These are phyloP conservation scores for Crocuta crocuta DNA, from an alignment of 2,113 vertebrate species.

Conservation along the genomic window DNA sequence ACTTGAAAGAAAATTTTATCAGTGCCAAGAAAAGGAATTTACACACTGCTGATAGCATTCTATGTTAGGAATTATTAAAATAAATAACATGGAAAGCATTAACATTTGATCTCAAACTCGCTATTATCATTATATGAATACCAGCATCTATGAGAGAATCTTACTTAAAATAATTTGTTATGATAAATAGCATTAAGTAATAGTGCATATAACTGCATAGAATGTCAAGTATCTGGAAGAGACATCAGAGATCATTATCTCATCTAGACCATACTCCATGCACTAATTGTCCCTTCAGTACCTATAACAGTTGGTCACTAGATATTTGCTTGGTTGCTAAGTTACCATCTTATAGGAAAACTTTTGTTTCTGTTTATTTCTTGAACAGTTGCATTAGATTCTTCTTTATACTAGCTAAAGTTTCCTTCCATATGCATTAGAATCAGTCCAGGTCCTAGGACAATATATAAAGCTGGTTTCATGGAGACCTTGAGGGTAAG, in stretches of 20 bases:
- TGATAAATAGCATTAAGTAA: neutral
- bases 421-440: neutral
- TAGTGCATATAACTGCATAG: neutral
- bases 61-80: constrained; percentile 14
- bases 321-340: neutral
- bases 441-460: neutral
- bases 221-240: neutral
- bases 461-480: neutral
- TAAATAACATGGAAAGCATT: constrained; percentile 31
- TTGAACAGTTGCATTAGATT: neutral
- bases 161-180: neutral
- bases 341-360: neutral
- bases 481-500: neutral
- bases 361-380: neutral
- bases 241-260: neutral
- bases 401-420: neutral
- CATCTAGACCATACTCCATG: neutral
- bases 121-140: neutral
- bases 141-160: neutral
- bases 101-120: neutral
- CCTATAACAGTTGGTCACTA: neutral
- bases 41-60: neutral
- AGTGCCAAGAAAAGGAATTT: neutral
- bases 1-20: constrained; percentile 28
- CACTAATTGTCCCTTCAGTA: neutral